Evolutionary conservation across 2,113 vertebrate genomes (phyloP), one percentile per base, ranked within the genome.

Genomic region (Marmota flaviventris): DNA sequence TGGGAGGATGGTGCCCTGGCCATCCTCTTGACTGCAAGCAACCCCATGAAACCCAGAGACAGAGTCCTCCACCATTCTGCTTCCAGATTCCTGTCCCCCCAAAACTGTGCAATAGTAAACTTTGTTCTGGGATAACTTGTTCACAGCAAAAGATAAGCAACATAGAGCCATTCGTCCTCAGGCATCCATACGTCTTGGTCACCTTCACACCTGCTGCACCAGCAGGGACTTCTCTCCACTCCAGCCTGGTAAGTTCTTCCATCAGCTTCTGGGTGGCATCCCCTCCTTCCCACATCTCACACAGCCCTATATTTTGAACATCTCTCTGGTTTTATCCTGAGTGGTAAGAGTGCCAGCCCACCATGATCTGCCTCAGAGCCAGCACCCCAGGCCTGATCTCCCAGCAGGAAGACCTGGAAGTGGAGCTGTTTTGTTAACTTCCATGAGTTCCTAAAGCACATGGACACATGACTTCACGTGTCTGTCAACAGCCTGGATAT

Each of bases 101-200:
- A 61, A n/a, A 63, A 48, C 58, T 1, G 18, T 6, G 17, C 9
- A 29, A 9, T 4, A 7, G 12, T 1, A 13, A 20, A 24, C 14
- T 65, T 45, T 27, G 34, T 45, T 45, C 61, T 45, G 45, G 78
- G 56, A 4, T 73, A 6, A 25, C 25, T 42, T 65, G 16, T 27
- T 42, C 13, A 1, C 4, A 14, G 25, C 76, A 2, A 37, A 51
- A 77, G 53, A 1, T 45, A 13, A 27, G 61, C 6, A 12, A 4
- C 0, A 8, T n/a, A 4, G 11, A 18, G 76, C 58, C 61, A 18
- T 42, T 42, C 0, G 18, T 18, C 25, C 56, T 39, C 77, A 73
- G 0, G 0, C 51, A 4, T 1, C 69, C 9, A 2, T 25, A n/a
- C 9, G 24, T 13, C 45, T 0, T 20, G 0, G 2, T 3, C 8